A percentile compares a stretch with the other conserved stretches of the same genome.
Evolutionary conservation across 2,888 invertebrate genomes (phyloP).

Genomic region (Patella ulyssiponensis): DNA sequence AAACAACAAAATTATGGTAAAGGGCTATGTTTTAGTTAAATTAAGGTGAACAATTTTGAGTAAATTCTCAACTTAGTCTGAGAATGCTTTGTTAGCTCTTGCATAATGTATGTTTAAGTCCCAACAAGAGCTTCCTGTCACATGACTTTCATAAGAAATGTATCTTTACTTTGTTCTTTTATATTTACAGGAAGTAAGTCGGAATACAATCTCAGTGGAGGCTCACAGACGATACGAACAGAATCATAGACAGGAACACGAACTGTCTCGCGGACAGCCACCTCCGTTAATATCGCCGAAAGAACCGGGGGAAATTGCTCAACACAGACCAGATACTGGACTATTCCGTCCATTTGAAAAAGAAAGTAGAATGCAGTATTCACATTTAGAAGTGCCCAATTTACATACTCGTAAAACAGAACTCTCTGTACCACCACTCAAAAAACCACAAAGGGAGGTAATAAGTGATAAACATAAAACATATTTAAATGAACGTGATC

Average conservation of each 20-base stretch:
- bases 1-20: too few relatives aligned
- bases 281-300: conserved; percentile 44
- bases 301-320: conserved; percentile 19
- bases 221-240: conserved; percentile 19
- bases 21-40: too few relatives aligned
- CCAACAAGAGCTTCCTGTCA: too few relatives aligned
- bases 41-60: too few relatives aligned
- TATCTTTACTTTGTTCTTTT: too few relatives aligned
- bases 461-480: neutral
- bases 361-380: conserved; percentile 1
- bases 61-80: too few relatives aligned
- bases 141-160: too few relatives aligned
- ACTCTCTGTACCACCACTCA: neutral
- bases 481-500: neutral
- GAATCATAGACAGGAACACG: conserved; percentile 20
- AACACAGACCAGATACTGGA: conserved; percentile 31
- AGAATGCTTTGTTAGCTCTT: too few relatives aligned
- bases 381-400: neutral
- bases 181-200: too few relatives aligned
- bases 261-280: conserved; percentile 38
- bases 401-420: neutral
- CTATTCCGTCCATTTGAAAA: conserved; percentile 62
- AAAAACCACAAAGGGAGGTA: conserved; percentile 9
- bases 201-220: conserved; percentile 8
- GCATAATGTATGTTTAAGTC: too few relatives aligned